Conservation (phyloP, 2,113 vertebrate genomes). For the Falcunculus frontatus region DNA sequence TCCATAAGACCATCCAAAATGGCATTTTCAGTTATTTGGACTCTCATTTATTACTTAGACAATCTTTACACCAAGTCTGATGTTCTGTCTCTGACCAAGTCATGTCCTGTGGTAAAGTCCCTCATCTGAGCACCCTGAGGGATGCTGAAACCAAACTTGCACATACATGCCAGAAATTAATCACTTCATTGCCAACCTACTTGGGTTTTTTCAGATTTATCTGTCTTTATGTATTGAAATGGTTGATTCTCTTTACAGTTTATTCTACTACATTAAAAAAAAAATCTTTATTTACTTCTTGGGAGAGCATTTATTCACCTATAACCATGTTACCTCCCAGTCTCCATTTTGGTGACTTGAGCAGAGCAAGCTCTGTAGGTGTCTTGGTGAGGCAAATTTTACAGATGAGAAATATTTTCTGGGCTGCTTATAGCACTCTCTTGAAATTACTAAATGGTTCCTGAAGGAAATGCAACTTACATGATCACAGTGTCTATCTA, state of each 20-base stretch:
- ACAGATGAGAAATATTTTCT: neutral
- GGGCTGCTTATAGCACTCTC: neutral
- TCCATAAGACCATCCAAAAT: neutral
- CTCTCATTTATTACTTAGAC: neutral
- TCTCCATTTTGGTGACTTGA: neutral
- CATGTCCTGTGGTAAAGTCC: rapidly evolving
- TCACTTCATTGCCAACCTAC: neutral
- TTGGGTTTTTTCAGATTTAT: neutral
- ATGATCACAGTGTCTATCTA: neutral
- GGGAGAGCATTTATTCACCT: neutral
- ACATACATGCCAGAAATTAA: neutral
- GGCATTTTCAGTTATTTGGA: neutral
- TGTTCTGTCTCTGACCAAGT: neutral
- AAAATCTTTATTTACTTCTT: neutral
- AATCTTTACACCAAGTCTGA: neutral
- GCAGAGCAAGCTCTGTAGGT: neutral
- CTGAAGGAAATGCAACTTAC: neutral
- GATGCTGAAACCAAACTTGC: neutral
- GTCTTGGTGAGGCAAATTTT: neutral
- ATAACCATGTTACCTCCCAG: neutral
- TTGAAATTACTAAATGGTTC: neutral
- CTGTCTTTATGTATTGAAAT: neutral
- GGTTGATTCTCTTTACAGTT: neutral
- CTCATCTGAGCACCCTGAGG: neutral
- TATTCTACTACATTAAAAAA: neutral